These are phyloP conservation scores for Germaria angustata DNA, from an alignment of 2,888 invertebrate genomes.

Conservation along the genomic window DNA sequence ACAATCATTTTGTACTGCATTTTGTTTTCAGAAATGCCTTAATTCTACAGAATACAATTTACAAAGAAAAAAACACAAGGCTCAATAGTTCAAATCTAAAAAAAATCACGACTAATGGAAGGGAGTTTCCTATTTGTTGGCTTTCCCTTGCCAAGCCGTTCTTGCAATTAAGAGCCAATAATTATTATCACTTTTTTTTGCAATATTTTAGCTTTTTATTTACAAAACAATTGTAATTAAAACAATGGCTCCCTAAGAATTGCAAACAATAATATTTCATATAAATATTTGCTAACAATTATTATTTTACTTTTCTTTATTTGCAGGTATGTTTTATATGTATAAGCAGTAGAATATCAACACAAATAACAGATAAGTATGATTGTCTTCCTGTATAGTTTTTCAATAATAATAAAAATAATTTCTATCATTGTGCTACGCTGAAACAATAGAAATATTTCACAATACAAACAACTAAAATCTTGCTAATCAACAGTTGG, in stretches of 20 bases:
- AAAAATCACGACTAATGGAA: too few species aligned
- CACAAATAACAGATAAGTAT: conserved; percentile 44
- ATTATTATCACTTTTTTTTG: neutral
- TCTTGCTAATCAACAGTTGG: too few species aligned
- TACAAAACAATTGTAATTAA: conserved; percentile 8
- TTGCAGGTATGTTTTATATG: conserved; percentile 34
- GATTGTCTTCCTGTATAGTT: neutral
- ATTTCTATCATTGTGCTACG: neutral
- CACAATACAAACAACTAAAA: too few species aligned
- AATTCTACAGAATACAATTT: too few species aligned
- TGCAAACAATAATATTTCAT: neutral
- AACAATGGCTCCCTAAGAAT: neutral
- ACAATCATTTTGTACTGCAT: too few species aligned
- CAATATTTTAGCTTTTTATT: neutral
- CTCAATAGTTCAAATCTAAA: too few species aligned
- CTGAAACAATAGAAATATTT: too few species aligned
- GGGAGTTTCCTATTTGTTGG: too few species aligned
- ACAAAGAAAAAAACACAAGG: too few species aligned
- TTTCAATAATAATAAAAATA: neutral
- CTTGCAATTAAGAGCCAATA: neutral
- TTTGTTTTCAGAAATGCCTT: too few species aligned
- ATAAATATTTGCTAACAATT: conserved; percentile 30
- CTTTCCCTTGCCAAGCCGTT: neutral
- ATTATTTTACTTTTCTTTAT: conserved; percentile 21
- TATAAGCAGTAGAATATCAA: neutral